Conservation (phyloP, 2,797 vertebrate species). For the Oreochromis grahami region DNA sequence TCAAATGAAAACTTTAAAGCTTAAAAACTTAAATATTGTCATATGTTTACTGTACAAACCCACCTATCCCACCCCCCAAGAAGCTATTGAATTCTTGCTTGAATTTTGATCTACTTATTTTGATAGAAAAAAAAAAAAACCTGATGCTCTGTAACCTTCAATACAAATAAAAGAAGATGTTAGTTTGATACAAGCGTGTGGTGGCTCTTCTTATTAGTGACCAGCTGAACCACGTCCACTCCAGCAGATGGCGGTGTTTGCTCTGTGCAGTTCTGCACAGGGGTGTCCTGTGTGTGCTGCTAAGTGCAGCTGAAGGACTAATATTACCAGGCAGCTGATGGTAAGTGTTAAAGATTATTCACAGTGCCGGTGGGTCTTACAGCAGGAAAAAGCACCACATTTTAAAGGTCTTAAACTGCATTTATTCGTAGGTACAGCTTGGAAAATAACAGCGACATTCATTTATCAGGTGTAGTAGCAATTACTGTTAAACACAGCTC, state of each 20-base stretch:
- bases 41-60: conserved; percentile 12
- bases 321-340: neutral
- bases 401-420: neutral
- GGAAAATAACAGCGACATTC: neutral
- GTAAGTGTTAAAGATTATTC: neutral
- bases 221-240: neutral
- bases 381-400: neutral
- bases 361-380: neutral
- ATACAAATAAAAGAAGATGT: conserved; percentile 53
- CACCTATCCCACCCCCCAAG: neutral
- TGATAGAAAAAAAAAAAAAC: conserved; percentile 17
- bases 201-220: neutral
- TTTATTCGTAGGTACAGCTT: neutral
- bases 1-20: neutral
- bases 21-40: neutral
- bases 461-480: neutral
- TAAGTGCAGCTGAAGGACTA: neutral
- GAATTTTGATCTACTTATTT: conserved; percentile 40
- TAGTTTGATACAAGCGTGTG: conserved; percentile 35
- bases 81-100: conserved; percentile 20
- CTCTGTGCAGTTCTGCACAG: neutral
- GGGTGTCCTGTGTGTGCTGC: neutral
- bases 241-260: conserved; percentile 54
- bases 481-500: neutral
- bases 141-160: conserved; percentile 59